These are phyloP conservation scores for Oxyruncus cristatus DNA, from an alignment of 2,113 vertebrate genomes.

Conservation along the genomic window DNA sequence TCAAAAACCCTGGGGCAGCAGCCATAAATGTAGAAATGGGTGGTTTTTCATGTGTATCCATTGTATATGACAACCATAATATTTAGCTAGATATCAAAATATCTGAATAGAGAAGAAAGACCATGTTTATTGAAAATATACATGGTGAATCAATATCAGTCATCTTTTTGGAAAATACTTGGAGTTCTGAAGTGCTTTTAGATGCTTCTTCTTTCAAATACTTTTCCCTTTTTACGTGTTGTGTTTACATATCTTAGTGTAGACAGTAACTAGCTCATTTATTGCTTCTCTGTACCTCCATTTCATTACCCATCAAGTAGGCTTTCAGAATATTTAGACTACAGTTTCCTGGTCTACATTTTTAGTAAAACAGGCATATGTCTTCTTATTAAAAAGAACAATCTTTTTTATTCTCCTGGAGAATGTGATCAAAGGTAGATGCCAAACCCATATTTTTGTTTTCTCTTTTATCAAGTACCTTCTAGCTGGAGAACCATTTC, in stretches of 20 bases:
- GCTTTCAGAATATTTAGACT: not conserved
- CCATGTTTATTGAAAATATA: not conserved
- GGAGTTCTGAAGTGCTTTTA: not conserved
- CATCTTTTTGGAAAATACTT: not conserved
- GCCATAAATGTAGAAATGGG: not conserved
- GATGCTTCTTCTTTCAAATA: not conserved
- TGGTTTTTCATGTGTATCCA: not conserved
- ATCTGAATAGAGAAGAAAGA: not conserved
- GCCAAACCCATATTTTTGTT: not conserved
- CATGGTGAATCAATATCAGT: not conserved
- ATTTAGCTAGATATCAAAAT: not conserved
- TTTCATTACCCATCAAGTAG: not conserved
- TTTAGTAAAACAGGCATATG: not conserved
- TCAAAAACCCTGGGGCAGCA: not conserved
- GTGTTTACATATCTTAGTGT: not conserved
- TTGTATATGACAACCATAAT: not conserved
- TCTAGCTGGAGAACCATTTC: not conserved
- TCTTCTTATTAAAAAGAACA: not conserved
- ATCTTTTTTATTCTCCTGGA: not conserved
- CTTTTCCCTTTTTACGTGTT: not conserved
- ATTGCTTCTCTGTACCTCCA: not conserved
- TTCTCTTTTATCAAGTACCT: not conserved
- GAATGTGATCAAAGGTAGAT: not conserved
- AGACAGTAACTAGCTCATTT: not conserved
- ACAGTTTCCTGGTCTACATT: not conserved